Evolutionary conservation across 1,140 invertebrate species (phyloP).

Genomic region (Nebria ingens): DNA sequence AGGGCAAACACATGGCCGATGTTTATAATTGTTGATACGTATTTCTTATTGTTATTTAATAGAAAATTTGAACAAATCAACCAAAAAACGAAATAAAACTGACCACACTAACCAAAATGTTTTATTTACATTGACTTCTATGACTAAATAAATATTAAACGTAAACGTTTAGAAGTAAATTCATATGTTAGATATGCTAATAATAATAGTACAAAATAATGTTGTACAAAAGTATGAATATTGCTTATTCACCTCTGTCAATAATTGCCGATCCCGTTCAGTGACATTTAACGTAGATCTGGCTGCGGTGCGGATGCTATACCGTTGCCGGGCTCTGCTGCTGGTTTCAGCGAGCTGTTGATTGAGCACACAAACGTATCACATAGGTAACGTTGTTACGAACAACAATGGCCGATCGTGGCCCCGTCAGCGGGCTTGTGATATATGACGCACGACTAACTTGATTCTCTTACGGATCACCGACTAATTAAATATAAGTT

Average conservation of each 20-base stretch:
- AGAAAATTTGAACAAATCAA: too few relatives aligned
- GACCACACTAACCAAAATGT: too few relatives aligned
- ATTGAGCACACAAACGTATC: neutral
- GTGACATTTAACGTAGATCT: conserved; percentile 4
- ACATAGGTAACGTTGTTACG: neutral
- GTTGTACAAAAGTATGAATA: neutral
- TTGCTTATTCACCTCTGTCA: neutral
- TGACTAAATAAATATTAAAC: too few relatives aligned
- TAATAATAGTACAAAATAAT: too few relatives aligned
- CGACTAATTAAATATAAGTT: conserved; percentile 24
- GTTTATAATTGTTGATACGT: too few relatives aligned
- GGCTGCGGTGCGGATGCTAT: neutral
- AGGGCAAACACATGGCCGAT: too few relatives aligned
- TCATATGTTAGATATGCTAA: too few relatives aligned
- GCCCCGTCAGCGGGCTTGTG: conserved; percentile 9
- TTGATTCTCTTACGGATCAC: conserved; percentile 21
- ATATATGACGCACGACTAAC: conserved; percentile 19
- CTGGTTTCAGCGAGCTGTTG: neutral
- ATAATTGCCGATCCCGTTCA: neutral
- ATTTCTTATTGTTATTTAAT: too few relatives aligned
- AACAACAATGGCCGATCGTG: neutral
- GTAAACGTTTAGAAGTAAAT: too few relatives aligned
- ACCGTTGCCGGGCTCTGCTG: neutral
- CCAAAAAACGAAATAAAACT: too few relatives aligned
- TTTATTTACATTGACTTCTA: neutral